These are phyloP conservation scores for Scaptodrosophila latifasciaeformis DNA, from an alignment of 2,888 invertebrate species.

Conservation along the genomic window DNA sequence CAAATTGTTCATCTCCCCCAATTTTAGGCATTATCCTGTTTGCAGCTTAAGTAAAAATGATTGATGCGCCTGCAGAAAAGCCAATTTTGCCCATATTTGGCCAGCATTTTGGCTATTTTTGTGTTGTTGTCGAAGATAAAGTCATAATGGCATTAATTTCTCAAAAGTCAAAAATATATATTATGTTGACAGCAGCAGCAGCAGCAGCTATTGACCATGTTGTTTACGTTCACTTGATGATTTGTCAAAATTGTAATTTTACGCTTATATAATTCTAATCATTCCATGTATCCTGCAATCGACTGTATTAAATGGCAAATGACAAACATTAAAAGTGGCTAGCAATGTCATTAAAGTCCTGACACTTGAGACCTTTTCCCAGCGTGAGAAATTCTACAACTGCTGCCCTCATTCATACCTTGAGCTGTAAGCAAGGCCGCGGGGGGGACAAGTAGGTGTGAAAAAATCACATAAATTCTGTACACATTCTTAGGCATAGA, in stretches of 20 bases:
- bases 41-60: slow-evolving; percentile 1
- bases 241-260: slow-evolving; percentile 52
- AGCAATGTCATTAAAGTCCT: no score
- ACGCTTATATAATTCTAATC: slow-evolving; percentile 44
- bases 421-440: not conserved
- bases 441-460: not conserved
- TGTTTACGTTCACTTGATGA: slow-evolving; percentile 40
- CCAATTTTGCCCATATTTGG: no score
- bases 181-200: slow-evolving; percentile 35
- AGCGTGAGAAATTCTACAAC: slow-evolving; percentile 40
- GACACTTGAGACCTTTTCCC: not conserved
- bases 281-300: slow-evolving; percentile 8
- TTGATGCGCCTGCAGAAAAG: not conserved
- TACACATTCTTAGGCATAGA: slow-evolving; percentile 13
- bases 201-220: slow-evolving; percentile 1
- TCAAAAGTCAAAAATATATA: slow-evolving; percentile 17
- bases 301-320: no score
- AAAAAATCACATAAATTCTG: slow-evolving; percentile 9
- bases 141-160: slow-evolving; percentile 19
- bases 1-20: no score
- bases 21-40: not conserved
- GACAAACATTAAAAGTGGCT: no score
- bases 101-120: no score
- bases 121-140: no score
- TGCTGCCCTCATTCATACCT: slow-evolving; percentile 31